These are phyloP conservation scores for Nylanderia fulva DNA, from an alignment of 1,140 invertebrate species.

Conservation along the genomic window DNA sequence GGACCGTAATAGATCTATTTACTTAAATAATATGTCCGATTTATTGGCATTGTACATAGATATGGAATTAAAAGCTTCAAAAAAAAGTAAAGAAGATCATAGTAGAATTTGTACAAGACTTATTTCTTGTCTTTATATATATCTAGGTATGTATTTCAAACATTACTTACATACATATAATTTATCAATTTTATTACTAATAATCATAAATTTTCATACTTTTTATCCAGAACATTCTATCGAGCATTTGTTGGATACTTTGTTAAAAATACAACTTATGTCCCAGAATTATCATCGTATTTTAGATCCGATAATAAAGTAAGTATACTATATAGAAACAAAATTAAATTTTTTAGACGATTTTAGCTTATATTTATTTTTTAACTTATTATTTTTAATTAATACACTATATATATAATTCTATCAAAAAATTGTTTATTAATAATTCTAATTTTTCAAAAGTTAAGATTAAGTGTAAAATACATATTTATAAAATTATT, in stretches of 20 bases:
- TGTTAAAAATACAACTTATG: slow-evolving; percentile 82
- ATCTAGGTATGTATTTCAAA: slow-evolving; percentile 81
- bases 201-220: slow-evolving; percentile 15
- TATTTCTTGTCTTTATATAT: slow-evolving; percentile 83
- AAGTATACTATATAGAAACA: slow-evolving; percentile 71
- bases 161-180: background rate
- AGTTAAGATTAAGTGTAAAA: background rate
- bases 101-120: slow-evolving; percentile 83
- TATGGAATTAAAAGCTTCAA: slow-evolving; percentile 85
- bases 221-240: slow-evolving; percentile 82
- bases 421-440: background rate
- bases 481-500: background rate
- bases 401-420: background rate
- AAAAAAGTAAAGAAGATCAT: slow-evolving; percentile 80
- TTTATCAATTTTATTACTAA: background rate
- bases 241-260: slow-evolving; percentile 81
- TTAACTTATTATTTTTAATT: slow-evolving; percentile 1
- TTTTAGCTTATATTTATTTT: background rate
- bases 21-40: slow-evolving; percentile 85
- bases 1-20: slow-evolving; percentile 80
- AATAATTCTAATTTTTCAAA: background rate
- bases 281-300: slow-evolving; percentile 79
- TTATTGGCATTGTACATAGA: slow-evolving; percentile 85
- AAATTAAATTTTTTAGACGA: background rate
- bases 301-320: slow-evolving; percentile 83